Base-by-base conservation (phyloP, 2,113 vertebrate genomes). In the Erinaceus europaeus region DNA sequence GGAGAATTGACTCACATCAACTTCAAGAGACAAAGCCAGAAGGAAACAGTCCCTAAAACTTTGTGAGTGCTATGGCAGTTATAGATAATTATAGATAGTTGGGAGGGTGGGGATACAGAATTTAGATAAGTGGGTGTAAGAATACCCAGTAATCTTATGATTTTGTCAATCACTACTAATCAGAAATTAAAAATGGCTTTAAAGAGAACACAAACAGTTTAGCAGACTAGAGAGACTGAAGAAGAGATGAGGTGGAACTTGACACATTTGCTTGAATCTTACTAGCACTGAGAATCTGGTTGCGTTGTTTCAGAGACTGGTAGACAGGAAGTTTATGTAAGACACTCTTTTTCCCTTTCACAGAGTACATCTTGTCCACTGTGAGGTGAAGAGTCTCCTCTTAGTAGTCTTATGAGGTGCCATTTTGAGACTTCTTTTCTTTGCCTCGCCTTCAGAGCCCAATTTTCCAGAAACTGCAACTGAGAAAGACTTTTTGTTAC, bases 401-500 rank as follows among this genome's bases (percentile, higher is more conserved):
- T 59, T 52, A 62, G 74, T 27, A 73, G 83, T 83, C 82, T 64
- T 57, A 13, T 32, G 64, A 72, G 44, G 78, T 1, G 5, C 88
- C 80, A 74, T 73, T 89, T 87, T 55, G 75, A 85, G 89, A 36
- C 48, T 84, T 84, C 32, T 91, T 32, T 17, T 71, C 77, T 91
- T 84, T 75, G 84, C 74, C 74, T 84, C 84, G 74, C 92, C 83
- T 90, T 71, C 89, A 91, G 94, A 93, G 77, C 87, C 81, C 74
- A 75, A 71, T 84, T 90, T 90, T 94, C 92, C 87, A 94, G 81
- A 89, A 81, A 67, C 74, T n/a, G 14, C 55, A 48, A 25, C 38
- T 57, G 78, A 93, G 81, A 95, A 93, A 89, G 94, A 84, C 40
- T 73, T 89, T 89, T 93, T 96, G 95, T 95, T 90, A 46, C 86